Evolutionary conservation across 1,140 invertebrate species (phyloP).

Genomic region (Caenorhabditis remanei): DNA sequence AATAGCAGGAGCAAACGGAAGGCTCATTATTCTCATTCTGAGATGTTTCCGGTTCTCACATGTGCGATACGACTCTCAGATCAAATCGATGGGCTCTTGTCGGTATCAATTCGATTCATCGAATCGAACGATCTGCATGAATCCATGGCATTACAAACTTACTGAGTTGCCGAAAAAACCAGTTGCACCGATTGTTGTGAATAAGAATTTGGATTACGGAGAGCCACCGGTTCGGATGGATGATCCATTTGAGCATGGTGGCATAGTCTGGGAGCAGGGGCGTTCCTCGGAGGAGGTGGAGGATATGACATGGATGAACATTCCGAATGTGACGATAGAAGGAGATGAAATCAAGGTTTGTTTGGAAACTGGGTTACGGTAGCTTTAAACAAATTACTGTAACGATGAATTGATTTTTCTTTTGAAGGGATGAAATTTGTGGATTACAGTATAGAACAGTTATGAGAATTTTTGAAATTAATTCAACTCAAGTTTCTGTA

Average conservation of each 20-base stretch:
- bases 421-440: no score
- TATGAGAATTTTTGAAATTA: no score
- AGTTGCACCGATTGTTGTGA: conserved; percentile 10
- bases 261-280: neutral
- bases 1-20: no score
- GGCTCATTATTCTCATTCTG: neutral
- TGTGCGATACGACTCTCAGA: neutral
- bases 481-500: no score
- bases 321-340: conserved; percentile 2
- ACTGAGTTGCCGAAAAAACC: neutral
- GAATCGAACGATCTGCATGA: conserved; percentile 86
- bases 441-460: no score
- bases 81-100: neutral
- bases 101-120: neutral
- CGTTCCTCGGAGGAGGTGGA: neutral
- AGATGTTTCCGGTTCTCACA: neutral
- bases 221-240: neutral
- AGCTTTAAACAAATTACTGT: no score
- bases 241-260: neutral
- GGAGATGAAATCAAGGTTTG: conserved; percentile 25
- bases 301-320: neutral
- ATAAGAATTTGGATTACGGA: conserved; percentile 1
- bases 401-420: no score
- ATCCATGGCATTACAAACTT: conserved; percentile 94
- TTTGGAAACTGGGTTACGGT: no score